Evolutionary conservation across 2,888 invertebrate genomes (phyloP).

Genomic region (Andrena flavipes): DNA sequence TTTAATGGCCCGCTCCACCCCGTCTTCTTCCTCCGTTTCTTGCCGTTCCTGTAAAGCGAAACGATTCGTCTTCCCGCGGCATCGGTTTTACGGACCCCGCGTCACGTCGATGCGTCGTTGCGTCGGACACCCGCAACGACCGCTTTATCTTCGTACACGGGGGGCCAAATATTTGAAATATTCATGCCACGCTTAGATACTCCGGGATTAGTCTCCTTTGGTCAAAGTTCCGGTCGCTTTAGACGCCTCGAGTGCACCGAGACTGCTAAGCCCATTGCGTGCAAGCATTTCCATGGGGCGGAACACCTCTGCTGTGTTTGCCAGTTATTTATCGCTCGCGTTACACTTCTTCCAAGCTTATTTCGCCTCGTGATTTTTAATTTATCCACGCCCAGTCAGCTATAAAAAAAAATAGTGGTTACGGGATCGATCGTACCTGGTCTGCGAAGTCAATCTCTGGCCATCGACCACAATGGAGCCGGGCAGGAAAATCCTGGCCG

Average conservation of each 20-base stretch:
- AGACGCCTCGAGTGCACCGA: slow-evolving; percentile 51
- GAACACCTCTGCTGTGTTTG: slow-evolving; percentile 51
- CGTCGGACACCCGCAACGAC: not conserved
- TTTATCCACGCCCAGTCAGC: not conserved
- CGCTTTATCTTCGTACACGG: slow-evolving; percentile 15
- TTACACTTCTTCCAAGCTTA: slow-evolving; percentile 3
- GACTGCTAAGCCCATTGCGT: slow-evolving; percentile 60
- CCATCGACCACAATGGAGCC: slow-evolving; percentile 40
- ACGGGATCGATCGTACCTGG: slow-evolving; percentile 2
- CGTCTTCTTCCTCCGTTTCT: not conserved
- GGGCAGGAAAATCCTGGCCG: slow-evolving; percentile 71
- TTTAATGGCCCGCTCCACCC: slow-evolving; percentile 8
- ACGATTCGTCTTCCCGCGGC: slow-evolving; percentile 5
- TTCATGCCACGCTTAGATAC: slow-evolving; percentile 38
- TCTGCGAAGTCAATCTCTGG: slow-evolving; percentile 25
- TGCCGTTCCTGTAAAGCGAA: not conserved
- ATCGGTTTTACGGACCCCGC: slow-evolving; percentile 2
- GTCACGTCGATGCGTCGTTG: not conserved
- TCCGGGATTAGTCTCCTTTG: slow-evolving; percentile 53
- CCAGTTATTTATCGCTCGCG: slow-evolving; percentile 37
- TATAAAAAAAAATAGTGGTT: not conserved
- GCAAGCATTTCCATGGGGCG: slow-evolving; percentile 53
- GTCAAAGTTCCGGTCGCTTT: slow-evolving; percentile 63
- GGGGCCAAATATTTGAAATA: slow-evolving; percentile 41
- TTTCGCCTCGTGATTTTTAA: not conserved